A percentile compares a stretch with the other conserved stretches of the same genome.
Conservation (phyloP, 2,797 vertebrate species). For the Gobionotothen gibberifrons region DNA sequence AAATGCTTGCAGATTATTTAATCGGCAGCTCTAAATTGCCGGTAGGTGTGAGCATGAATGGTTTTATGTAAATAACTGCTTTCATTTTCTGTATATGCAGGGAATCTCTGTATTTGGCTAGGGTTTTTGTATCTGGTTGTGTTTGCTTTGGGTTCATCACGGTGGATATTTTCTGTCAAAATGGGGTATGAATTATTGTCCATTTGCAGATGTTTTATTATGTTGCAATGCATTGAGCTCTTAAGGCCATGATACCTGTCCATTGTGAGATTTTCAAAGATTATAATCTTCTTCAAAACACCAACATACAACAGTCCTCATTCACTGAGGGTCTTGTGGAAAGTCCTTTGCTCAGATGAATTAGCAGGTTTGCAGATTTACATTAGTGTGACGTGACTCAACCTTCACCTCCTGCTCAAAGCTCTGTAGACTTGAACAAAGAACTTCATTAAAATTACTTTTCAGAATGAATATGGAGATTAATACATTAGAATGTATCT, state of each 20-base stretch:
- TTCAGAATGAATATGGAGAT: conserved; percentile 6
- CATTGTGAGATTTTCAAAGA: not conserved
- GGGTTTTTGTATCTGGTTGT: not conserved
- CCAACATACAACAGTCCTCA: conserved; percentile 6
- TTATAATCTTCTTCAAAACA: conserved; percentile 9
- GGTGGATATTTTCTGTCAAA: too few relatives aligned
- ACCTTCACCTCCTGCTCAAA: conserved; percentile 15
- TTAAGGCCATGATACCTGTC: not conserved
- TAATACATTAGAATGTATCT: not conserved
- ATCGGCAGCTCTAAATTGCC: not conserved
- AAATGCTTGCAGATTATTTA: not conserved
- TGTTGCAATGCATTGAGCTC: not conserved
- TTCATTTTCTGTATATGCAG: not conserved
- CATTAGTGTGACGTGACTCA: conserved; percentile 16
- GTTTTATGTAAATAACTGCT: conserved; percentile 1
- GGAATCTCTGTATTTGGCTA: not conserved
- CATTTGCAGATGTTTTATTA: not conserved
- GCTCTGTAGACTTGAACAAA: conserved; percentile 1
- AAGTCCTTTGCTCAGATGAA: conserved; percentile 46
- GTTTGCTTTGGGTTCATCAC: conserved; percentile 1
- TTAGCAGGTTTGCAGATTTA: conserved; percentile 30
- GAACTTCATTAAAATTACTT: conserved; percentile 19
- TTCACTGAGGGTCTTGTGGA: conserved; percentile 21
- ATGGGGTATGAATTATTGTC: too few relatives aligned
- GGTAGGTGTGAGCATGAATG: not conserved